These are phyloP conservation scores for Nyctibius grandis DNA, from an alignment of 2,797 vertebrate species.

Conservation along the genomic window DNA sequence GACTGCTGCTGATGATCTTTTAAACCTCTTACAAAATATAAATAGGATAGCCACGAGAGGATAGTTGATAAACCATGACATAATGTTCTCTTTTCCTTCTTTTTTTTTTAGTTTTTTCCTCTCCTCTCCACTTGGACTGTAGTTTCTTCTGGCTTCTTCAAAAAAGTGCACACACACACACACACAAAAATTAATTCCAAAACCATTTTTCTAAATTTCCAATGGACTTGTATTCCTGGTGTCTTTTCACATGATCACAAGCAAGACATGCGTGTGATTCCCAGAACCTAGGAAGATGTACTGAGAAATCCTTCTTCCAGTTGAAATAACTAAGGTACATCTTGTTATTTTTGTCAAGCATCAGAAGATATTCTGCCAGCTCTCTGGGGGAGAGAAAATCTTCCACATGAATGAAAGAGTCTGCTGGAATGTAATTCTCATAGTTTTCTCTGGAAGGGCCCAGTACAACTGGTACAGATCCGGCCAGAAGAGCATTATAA, in stretches of 20 bases:
- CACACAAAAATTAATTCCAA: conserved; percentile 80
- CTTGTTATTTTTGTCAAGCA: conserved; percentile 93
- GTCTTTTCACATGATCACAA: conserved; percentile 92
- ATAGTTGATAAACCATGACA: conserved; percentile 42
- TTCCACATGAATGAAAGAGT: conserved; percentile 96
- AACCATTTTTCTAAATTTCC: conserved; percentile 98
- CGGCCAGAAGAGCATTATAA: conserved; percentile 92
- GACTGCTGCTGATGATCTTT: conserved; percentile 48
- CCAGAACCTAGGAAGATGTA: conserved; percentile 92
- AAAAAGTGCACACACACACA: not conserved
- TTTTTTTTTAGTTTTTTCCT: not conserved
- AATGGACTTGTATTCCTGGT: conserved; percentile 92
- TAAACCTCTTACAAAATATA: conserved; percentile 71
- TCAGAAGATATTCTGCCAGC: conserved; percentile 91
- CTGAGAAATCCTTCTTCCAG: conserved; percentile 94
- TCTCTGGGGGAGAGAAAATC: conserved; percentile 94
- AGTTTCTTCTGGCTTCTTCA: conserved; percentile 51
- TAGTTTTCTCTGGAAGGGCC: conserved; percentile 94
- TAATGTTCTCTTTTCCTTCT: not conserved
- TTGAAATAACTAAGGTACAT: conserved; percentile 94
- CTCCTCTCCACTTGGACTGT: conserved; percentile 45
- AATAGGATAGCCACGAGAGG: conserved; percentile 55
- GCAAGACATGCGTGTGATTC: conserved; percentile 94
- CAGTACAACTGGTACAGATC: conserved; percentile 92
- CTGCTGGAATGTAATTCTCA: conserved; percentile 94